Percentiles rank a stretch among this genome's conserved stretches.
Conservation (phyloP, 2,113 vertebrate species). For the Zosterops borbonicus region DNA sequence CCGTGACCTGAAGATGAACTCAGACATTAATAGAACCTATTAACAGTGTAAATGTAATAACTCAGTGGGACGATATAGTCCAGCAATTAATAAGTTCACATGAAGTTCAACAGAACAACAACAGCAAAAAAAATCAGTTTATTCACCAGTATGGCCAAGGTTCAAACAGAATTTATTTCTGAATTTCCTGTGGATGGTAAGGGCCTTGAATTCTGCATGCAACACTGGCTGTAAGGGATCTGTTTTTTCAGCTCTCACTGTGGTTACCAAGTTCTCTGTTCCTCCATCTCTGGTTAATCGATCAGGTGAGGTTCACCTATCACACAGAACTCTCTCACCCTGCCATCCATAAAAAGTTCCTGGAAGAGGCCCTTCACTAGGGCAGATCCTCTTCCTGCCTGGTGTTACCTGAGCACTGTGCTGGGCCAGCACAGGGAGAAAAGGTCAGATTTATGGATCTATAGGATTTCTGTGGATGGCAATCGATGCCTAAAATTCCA, state of each 20-base stretch:
- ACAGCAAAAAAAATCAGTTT: neutral
- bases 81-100: conserved; percentile 67
- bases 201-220: neutral
- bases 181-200: conserved; percentile 5
- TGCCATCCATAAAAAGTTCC: neutral
- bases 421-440: fast-evolving
- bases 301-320: neutral
- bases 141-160: conserved; percentile 9
- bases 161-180: conserved; percentile 26
- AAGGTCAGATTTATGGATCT: neutral
- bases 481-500: neutral
- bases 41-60: conserved; percentile 65
- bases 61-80: conserved; percentile 28
- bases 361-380: neutral
- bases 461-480: neutral
- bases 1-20: conserved; percentile 61
- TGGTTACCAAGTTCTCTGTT: neutral
- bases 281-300: neutral
- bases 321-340: neutral
- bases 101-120: conserved; percentile 59
- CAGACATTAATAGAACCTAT: conserved; percentile 65
- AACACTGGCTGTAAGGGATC: neutral
- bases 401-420: neutral
- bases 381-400: neutral
- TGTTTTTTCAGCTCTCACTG: neutral